These are phyloP conservation scores for Drosophila albomicans DNA, from an alignment of 1,140 invertebrate species.

Conservation along the genomic window DNA sequence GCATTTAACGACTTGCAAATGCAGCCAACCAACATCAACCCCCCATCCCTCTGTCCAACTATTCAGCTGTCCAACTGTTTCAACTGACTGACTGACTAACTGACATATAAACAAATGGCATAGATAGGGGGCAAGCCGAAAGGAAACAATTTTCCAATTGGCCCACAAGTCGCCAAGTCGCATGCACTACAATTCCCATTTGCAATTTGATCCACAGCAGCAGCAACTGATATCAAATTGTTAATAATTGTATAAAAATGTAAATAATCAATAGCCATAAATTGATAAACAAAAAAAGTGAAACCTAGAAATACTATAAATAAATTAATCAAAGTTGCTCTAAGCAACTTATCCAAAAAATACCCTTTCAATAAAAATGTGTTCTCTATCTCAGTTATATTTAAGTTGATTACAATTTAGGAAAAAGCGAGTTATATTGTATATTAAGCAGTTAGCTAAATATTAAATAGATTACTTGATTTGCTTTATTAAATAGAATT, in stretches of 20 bases:
- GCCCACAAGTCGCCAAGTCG: constrained; percentile 10
- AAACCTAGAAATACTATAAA: too few relatives aligned
- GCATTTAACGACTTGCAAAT: constrained; percentile 81
- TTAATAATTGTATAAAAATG: not conserved
- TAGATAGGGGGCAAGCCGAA: constrained; percentile 28
- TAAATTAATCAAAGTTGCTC: too few relatives aligned
- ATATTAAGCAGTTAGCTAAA: too few relatives aligned
- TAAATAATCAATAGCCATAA: not conserved
- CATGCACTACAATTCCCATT: constrained; percentile 12
- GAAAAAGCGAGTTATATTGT: too few relatives aligned
- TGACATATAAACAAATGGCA: constrained; percentile 74
- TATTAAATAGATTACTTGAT: too few relatives aligned
- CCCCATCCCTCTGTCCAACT: constrained; percentile 29
- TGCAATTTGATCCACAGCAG: not conserved
- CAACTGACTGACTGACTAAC: constrained; percentile 59
- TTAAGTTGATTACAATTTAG: too few relatives aligned
- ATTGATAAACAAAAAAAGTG: not conserved
- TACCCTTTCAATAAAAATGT: too few relatives aligned
- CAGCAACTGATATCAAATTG: not conserved
- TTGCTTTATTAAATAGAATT: too few relatives aligned
- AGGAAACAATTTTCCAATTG: constrained; percentile 14
- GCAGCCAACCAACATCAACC: constrained; percentile 34
- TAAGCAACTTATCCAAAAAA: too few relatives aligned
- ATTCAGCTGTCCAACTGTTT: constrained; percentile 42
- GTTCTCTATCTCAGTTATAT: too few relatives aligned